Conservation (phyloP, 2,797 vertebrate species). For the Eulemur mongoz region DNA sequence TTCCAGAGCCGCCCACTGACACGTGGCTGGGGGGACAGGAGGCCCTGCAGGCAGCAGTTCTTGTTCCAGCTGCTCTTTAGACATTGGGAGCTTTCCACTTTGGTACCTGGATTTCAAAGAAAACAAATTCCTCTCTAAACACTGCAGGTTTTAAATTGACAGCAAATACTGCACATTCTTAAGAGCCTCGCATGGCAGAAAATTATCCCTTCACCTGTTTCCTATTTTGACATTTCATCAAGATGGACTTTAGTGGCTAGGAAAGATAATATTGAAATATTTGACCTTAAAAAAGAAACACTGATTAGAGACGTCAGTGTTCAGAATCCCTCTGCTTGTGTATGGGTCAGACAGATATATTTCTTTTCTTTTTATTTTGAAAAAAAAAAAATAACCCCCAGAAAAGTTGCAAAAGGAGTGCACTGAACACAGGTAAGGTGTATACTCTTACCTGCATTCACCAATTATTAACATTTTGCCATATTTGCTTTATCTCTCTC, state of each 20-base stretch:
- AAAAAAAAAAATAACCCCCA: not conserved
- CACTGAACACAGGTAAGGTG: not conserved
- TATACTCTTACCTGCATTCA: not conserved
- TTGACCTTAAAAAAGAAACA: constrained; percentile 30
- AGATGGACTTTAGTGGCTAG: constrained; percentile 53
- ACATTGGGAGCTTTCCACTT: not conserved
- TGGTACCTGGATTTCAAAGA: constrained; percentile 18
- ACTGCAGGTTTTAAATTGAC: not conserved
- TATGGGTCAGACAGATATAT: not conserved
- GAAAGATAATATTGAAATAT: constrained; percentile 26
- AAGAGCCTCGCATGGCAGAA: not conserved
- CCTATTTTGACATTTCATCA: constrained; percentile 59
- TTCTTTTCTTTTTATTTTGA: not conserved
- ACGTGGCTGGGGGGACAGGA: not conserved
- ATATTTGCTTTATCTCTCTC: not conserved
- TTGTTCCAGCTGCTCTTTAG: not conserved
- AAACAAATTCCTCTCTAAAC: constrained; percentile 41
- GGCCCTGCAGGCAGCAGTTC: not conserved
- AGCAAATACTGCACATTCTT: constrained; percentile 32
- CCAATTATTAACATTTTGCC: not conserved
- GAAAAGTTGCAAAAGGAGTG: not conserved
- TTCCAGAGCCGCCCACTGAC: not conserved
- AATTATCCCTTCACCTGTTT: constrained; percentile 46
- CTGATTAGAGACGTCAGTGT: not conserved
- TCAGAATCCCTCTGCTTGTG: not conserved